Evolutionary conservation across 1,140 invertebrate genomes (phyloP).

Genomic region (Diorhabda elongata): DNA sequence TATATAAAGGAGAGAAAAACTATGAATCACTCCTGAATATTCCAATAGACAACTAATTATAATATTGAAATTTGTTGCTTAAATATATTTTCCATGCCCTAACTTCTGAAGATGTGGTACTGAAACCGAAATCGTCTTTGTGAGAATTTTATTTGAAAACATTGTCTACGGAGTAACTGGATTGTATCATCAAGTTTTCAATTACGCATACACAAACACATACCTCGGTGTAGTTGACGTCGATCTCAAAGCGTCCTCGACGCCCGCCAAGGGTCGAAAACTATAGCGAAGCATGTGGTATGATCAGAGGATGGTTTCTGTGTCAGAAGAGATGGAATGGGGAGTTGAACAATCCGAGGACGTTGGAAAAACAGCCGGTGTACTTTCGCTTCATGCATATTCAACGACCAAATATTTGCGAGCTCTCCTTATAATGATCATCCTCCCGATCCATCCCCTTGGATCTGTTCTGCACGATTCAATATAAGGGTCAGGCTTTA

Average conservation of each 20-base stretch:
- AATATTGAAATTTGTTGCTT: no score
- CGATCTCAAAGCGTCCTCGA: not conserved
- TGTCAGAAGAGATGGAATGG: constrained; percentile 5
- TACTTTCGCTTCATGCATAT: constrained; percentile 41
- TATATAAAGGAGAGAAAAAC: no score
- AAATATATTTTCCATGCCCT: no score
- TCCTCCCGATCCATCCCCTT: constrained; percentile 17
- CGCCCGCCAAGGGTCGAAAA: not conserved
- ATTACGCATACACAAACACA: not conserved
- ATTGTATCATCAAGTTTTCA: constrained; percentile 1
- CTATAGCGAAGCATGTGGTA: not conserved
- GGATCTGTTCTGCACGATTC: constrained; percentile 14
- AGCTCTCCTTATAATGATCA: constrained; percentile 35
- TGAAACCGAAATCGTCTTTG: no score
- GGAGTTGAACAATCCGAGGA: constrained; percentile 23
- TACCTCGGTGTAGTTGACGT: not conserved
- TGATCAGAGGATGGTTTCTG: not conserved
- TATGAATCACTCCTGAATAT: no score
- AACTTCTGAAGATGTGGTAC: no score
- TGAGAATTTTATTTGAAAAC: no score
- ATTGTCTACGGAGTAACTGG: not conserved
- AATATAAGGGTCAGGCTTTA: constrained; percentile 6
- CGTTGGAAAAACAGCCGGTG: constrained; percentile 43
- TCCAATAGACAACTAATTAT: no score
- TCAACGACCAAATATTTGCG: constrained; percentile 43